Evolutionary conservation across 2,113 vertebrate genomes (phyloP), one percentile per base, ranked within the genome.

Genomic region (Halcyon senegalensis): DNA sequence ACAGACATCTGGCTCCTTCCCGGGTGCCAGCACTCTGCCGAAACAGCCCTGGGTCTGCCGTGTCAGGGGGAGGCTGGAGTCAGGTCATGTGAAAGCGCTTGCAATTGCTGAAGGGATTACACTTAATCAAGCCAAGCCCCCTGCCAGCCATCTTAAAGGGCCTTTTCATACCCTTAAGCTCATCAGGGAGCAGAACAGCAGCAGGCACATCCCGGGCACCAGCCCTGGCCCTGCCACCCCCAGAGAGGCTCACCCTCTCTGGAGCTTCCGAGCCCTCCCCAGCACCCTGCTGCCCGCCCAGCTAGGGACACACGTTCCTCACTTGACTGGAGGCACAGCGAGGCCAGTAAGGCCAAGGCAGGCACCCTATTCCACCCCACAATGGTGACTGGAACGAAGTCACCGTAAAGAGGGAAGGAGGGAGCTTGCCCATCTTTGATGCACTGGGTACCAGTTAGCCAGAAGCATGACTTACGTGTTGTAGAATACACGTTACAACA

Each of bases 51-150:
- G 11, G 55, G 5, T 76, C 60, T 68, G 86, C 90, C 31, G 86
- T 84, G 86, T 84, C 82, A 43, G 51, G 33, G 77, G 28, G 63
- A 92, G 91, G 89, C 84, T 91, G 95, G 84, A 84, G 81, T 87
- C 4, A 0, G 87, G 95, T 98, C 97, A 98, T 95, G 97, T 97
- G 98, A 97, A 97, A 98, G 86, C 1, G 94, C 97, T 98, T 98
- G 95, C 97, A 93, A 97, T 96, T 98, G 95, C 96, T 98, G 69
- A 96, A 96, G 82, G 96, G 98, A 98, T 98, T 98, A 98, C 56
- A 43, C 58, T 97, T 92, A 66, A 97, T 96, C 97, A 98, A 97
- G 96, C 81, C 97, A 93, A 95, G 80, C 79, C 96, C 94, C 87
- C 89, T 90, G 95, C 79, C 72, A 92, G 27, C 76, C 69, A 56